Percentiles rank a stretch among this genome's conserved stretches.
phyloP scores from a whole-genome alignment of 2,113 vertebrate genomes.

The Anoura caudifer region DNA sequence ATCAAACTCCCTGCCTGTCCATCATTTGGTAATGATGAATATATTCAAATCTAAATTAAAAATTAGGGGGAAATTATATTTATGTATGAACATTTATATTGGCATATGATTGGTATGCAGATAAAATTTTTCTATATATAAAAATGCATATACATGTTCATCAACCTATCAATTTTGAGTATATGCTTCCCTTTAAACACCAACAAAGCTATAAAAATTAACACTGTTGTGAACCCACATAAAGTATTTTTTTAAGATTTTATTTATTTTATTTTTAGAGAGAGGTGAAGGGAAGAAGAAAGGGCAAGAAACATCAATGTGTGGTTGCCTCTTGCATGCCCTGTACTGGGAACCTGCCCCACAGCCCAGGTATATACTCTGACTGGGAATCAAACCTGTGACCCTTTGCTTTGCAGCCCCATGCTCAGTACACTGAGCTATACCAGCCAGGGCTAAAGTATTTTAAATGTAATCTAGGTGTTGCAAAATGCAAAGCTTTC shows the following conservation, averaged over 20 bases:
- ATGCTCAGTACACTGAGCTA: too few relatives aligned
- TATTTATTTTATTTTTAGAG: too few relatives aligned
- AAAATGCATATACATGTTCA: not conserved
- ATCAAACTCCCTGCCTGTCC: not conserved
- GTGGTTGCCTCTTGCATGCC: too few relatives aligned
- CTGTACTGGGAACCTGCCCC: too few relatives aligned
- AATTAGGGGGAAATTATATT: not conserved
- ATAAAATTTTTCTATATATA: conserved; percentile 13
- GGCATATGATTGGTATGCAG: not conserved
- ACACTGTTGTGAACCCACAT: not conserved
- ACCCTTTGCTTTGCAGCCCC: too few relatives aligned
- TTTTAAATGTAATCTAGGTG: not conserved
- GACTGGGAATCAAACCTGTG: too few relatives aligned
- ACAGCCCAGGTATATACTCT: too few relatives aligned
- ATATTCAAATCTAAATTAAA: conserved; percentile 49
- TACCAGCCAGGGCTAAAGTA: too few relatives aligned
- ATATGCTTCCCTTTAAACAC: not conserved
- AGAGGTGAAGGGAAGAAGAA: too few relatives aligned
- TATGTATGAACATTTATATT: conserved; percentile 20
- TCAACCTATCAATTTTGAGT: not conserved
- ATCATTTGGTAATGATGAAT: conserved; percentile 16
- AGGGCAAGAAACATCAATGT: too few relatives aligned
- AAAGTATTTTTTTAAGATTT: not conserved
- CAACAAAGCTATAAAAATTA: not conserved
- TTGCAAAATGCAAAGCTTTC: not conserved